A percentile compares a stretch with the other conserved stretches of the same genome.
Evolutionary conservation across 2,113 vertebrate species (phyloP).

Genomic region (Edolisoma coerulescens): DNA sequence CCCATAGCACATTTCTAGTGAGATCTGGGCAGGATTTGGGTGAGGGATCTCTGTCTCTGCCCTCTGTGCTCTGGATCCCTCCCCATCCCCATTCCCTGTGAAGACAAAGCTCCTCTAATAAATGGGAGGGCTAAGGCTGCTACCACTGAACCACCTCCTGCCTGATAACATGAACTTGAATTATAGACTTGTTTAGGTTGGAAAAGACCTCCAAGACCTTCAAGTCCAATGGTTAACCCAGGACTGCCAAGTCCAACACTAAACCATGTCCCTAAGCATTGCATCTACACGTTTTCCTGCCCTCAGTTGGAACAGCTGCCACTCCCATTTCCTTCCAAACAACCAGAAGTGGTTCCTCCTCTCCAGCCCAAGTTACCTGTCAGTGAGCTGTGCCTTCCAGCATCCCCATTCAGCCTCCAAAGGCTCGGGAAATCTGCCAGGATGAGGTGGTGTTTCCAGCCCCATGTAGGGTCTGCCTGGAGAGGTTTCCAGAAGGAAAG

Average conservation of each 20-base stretch:
- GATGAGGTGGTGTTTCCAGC: background rate
- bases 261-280: background rate
- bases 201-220: background rate
- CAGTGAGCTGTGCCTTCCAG: background rate
- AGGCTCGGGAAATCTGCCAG: background rate
- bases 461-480: accelerated
- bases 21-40: background rate
- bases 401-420: background rate
- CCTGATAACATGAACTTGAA: background rate
- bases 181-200: background rate
- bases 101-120: background rate
- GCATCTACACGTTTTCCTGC: accelerated
- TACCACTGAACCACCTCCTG: background rate
- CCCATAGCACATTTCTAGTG: accelerated
- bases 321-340: background rate
- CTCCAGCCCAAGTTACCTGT: background rate
- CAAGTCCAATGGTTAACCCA: background rate
- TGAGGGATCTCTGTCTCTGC: background rate
- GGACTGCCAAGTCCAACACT: background rate
- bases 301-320: background rate
- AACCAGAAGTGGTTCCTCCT: background rate
- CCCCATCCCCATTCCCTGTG: accelerated
- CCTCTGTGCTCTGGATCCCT: background rate
- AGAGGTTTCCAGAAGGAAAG: background rate
- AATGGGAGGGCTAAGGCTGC: background rate